Conservation (phyloP, 2,113 vertebrate genomes). For the Nasalis larvatus region DNA sequence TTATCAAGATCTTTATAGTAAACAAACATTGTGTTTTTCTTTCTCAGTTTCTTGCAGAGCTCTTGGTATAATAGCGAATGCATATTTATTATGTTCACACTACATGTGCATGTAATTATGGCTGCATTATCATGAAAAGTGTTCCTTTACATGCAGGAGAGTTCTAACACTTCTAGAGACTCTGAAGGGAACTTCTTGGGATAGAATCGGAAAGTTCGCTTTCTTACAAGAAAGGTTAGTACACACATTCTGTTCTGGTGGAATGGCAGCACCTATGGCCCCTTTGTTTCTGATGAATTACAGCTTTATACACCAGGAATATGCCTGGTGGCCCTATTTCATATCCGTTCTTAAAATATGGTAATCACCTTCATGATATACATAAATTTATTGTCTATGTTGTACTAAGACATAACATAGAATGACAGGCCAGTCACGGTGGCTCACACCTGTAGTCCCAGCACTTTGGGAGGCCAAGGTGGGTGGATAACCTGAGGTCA, state of each 20-base stretch:
- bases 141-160: neutral
- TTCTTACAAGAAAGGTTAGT: neutral
- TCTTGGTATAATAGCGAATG: neutral
- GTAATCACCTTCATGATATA: no score
- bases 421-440: neutral
- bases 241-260: neutral
- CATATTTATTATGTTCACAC: neutral
- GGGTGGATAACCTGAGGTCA: no score
- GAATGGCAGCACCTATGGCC: fast-evolving
- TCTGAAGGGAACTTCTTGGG: neutral
- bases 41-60: neutral
- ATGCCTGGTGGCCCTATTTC: fast-evolving
- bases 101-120: neutral
- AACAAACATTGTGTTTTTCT: neutral
- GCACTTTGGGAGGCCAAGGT: no score
- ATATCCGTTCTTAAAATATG: neutral
- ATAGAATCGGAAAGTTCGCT: neutral
- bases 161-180: neutral
- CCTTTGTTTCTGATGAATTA: neutral
- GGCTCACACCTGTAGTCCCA: no score
- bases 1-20: neutral
- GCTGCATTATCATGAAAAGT: neutral
- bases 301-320: neutral
- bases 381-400: neutral
- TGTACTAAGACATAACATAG: neutral